A percentile compares a stretch with the other conserved stretches of the same genome.
phyloP scores from a whole-genome alignment of 1,140 invertebrate genomes.

The Drosophila lacertosa region DNA sequence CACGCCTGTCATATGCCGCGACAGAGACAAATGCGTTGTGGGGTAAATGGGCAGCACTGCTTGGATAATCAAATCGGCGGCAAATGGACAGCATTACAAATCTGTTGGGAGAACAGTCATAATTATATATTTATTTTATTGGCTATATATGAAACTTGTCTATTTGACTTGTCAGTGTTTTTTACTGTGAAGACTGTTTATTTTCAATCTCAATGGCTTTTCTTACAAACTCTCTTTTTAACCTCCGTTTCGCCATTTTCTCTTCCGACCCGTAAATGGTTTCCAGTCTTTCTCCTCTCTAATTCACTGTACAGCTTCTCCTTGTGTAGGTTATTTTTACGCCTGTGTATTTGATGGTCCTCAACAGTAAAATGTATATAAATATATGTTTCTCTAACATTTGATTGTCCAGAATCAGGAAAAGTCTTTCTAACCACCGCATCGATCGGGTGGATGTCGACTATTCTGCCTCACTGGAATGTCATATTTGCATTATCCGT shows the following conservation, averaged over 20 bases:
- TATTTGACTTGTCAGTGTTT: too few relatives aligned
- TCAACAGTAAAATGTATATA: neutral
- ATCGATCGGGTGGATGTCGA: neutral
- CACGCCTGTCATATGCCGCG: neutral
- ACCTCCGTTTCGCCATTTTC: too few relatives aligned
- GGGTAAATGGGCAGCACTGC: neutral
- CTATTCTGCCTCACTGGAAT: neutral
- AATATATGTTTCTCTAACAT: neutral
- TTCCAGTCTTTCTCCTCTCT: too few relatives aligned
- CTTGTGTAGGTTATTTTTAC: neutral
- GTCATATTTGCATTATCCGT: neutral
- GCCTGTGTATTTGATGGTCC: neutral
- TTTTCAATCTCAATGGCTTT: too few relatives aligned
- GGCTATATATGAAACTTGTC: too few relatives aligned
- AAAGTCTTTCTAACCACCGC: neutral
- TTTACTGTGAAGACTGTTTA: too few relatives aligned
- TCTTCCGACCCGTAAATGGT: too few relatives aligned
- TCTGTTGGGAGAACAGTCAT: too few relatives aligned
- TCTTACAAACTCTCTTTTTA: too few relatives aligned
- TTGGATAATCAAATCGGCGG: too few relatives aligned
- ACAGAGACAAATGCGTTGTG: neutral
- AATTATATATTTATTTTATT: too few relatives aligned
- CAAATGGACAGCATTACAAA: too few relatives aligned
- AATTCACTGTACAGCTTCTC: neutral
- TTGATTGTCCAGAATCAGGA: neutral